Evolutionary conservation across 2,797 vertebrate species (phyloP).

Genomic region (Numenius phaeopus): DNA sequence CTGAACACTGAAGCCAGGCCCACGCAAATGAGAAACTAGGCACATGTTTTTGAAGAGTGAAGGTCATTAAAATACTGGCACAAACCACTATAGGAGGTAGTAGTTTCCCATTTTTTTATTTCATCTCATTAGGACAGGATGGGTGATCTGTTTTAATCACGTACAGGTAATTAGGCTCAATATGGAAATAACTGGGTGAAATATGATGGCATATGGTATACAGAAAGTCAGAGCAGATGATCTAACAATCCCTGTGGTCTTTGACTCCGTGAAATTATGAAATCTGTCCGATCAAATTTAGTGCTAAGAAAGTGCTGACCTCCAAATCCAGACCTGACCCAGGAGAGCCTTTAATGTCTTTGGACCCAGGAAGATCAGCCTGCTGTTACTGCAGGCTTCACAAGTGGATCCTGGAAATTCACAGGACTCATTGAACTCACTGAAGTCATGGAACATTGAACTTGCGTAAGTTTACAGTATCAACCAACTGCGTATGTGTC

Average conservation of each 20-base stretch:
- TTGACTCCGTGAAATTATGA: conserved; percentile 9
- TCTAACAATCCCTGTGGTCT: conserved; percentile 27
- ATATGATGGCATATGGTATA: conserved; percentile 40
- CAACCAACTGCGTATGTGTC: not conserved
- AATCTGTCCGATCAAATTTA: not conserved
- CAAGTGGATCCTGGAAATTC: not conserved
- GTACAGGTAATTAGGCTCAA: conserved; percentile 55
- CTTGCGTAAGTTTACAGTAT: not conserved
- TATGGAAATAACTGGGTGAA: conserved; percentile 23
- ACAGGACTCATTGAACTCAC: not conserved
- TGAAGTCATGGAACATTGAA: not conserved
- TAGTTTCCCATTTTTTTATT: not conserved
- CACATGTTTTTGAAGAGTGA: not conserved
- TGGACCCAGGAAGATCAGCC: not conserved
- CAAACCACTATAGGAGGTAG: not conserved
- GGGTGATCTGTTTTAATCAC: conserved; percentile 55
- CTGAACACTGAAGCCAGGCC: rapidly evolving
- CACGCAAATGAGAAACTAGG: not conserved
- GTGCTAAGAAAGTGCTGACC: not conserved
- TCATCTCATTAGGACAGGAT: conserved; percentile 1
- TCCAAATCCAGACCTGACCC: not conserved
- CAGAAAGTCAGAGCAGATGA: conserved; percentile 47
- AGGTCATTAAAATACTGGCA: not conserved
- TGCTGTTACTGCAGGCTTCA: not conserved
- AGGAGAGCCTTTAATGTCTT: not conserved